Base-by-base conservation (phyloP, 2,888 invertebrate species). In the Apocheima hispidaria region DNA sequence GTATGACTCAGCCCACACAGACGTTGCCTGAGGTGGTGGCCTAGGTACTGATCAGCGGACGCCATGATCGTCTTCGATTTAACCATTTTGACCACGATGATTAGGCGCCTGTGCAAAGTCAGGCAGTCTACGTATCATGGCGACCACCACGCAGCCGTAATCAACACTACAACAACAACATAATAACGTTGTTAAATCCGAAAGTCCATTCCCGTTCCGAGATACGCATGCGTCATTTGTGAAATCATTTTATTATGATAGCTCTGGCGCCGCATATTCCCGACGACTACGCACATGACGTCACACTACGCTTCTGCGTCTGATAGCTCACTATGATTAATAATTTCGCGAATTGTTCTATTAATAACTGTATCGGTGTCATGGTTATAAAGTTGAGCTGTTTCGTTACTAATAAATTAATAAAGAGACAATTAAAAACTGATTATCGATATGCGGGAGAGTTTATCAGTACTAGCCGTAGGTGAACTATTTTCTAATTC, bases 281-380 rank as follows among this genome's bases (percentile, higher is more conserved):
- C 51, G 51, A 38, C 44, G 12, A 38, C 38, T 51, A 44, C 48
- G 51, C 50, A 21, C 4, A 20, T 51, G 43, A 58, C 57, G 57
- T 48, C 28, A 46, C 28, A 30, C 4, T 33, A 53, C 33, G 43
- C 53, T 14, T 41, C 10, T 33, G 53, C 35, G 14, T 52, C 26
- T 4, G 35, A 36, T 54, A 46, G 36, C 36, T 36, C 36, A 2
- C n/a, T 41, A 10, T 12, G 28, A 48, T 48, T 40, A 55, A 30
- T 28, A 9, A 18, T 40, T 49, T 41, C 33, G n/a, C 20, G 49
- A 41, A 49, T 16, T 16, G 20, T 40, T 7, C 6, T 49, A 33
- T 48, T 30, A 56, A 30, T 38, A 54, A 12, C n/a, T 21, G 10
- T 40, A 33, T 12, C 33, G 33, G 16, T 14, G 46, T 28, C 28